A percentile compares a stretch with the other conserved stretches of the same genome.
Evolutionary conservation across 2,888 invertebrate genomes (phyloP).

Genomic region (Dolichomitus sp.): DNA sequence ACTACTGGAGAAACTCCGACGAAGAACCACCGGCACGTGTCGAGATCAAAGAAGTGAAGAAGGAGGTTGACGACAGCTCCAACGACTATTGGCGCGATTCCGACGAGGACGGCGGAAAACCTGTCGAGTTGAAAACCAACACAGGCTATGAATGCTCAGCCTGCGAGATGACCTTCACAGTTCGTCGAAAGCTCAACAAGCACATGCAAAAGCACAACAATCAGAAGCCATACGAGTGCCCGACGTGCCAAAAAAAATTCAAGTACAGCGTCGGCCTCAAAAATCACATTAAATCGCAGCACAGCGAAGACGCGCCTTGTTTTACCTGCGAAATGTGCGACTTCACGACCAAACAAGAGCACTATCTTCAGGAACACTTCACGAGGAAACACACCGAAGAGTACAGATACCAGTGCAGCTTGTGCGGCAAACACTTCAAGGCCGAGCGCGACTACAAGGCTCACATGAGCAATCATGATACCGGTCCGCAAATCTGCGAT

Average conservation of each 20-base stretch:
- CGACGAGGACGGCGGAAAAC: constrained; percentile 28
- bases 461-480: constrained; percentile 68
- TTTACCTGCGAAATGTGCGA: constrained; percentile 68
- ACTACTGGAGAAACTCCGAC: constrained; percentile 20
- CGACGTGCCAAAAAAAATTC: constrained; percentile 70
- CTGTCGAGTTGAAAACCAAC: constrained; percentile 6
- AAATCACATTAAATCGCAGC: constrained; percentile 65
- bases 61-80: constrained; percentile 51
- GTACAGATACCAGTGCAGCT: constrained; percentile 68
- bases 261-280: constrained; percentile 68
- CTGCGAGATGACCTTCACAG: constrained; percentile 47
- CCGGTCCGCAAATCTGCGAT: constrained; percentile 69
- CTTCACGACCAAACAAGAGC: constrained; percentile 63
- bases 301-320: constrained; percentile 67
- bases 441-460: constrained; percentile 65
- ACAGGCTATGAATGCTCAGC: constrained; percentile 44
- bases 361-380: constrained; percentile 64
- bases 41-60: constrained; percentile 30
- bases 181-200: constrained; percentile 48
- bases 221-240: constrained; percentile 66
- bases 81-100: constrained; percentile 59
- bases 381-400: constrained; percentile 67
- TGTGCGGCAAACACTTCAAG: constrained; percentile 68
- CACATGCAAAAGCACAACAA: constrained; percentile 66
- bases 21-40: neutral